Conservation (phyloP, 2,113 vertebrate species). For the Antechinus stuartii region DNA sequence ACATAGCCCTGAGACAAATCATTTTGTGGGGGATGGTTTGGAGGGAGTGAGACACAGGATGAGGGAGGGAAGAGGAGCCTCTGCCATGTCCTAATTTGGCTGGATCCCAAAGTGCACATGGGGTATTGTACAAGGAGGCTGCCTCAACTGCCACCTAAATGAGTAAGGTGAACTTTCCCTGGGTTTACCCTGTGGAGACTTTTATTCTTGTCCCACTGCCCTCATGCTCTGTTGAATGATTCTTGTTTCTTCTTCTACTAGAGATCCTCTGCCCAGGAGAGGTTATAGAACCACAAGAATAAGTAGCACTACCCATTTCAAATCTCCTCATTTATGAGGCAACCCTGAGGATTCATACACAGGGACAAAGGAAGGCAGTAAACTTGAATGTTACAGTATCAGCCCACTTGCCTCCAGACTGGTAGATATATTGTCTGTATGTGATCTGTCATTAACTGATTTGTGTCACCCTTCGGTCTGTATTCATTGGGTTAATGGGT, state of each 20-base stretch:
- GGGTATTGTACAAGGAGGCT: neutral
- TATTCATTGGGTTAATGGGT: neutral
- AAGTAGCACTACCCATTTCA: neutral
- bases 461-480: neutral
- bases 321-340: neutral
- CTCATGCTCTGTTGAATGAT: neutral
- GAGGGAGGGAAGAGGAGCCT: neutral
- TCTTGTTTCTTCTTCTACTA: neutral
- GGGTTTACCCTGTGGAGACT: neutral
- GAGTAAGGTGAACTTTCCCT: neutral
- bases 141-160: too few species aligned
- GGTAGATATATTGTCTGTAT: neutral
- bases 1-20: neutral
- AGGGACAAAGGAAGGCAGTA: neutral
- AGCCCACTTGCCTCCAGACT: neutral
- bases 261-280: neutral
- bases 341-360: neutral
- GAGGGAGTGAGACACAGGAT: rapidly evolving
- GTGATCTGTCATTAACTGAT: neutral
- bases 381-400: neutral
- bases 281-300: neutral
- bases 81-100: neutral
- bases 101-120: neutral
- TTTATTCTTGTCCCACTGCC: neutral
- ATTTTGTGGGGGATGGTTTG: neutral